These are phyloP conservation scores for Periphyllus acericola DNA, from an alignment of 2,888 invertebrate genomes.

Conservation along the genomic window DNA sequence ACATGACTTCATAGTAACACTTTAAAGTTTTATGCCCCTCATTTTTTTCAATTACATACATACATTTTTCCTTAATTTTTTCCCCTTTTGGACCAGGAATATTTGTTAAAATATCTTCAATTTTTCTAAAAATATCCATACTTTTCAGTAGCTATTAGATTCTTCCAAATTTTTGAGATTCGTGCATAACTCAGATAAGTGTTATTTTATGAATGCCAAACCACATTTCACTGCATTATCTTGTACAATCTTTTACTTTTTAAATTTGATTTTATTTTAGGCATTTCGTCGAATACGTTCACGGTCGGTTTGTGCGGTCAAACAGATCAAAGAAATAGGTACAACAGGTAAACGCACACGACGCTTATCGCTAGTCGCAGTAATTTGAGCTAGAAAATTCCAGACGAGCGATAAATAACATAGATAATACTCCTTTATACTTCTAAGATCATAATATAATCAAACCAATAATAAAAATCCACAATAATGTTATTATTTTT, in stretches of 20 bases:
- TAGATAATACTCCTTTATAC: slow-evolving; percentile 16
- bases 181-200: too few relatives aligned
- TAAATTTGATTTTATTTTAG: background rate
- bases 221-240: too few relatives aligned
- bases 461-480: background rate
- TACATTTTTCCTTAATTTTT: too few relatives aligned
- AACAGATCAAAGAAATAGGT: slow-evolving; percentile 71
- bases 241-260: background rate
- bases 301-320: background rate
- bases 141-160: too few relatives aligned
- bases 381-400: slow-evolving; percentile 14
- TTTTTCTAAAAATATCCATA: too few relatives aligned
- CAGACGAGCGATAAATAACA: slow-evolving; percentile 9
- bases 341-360: slow-evolving; percentile 2
- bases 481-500: slow-evolving; percentile 23
- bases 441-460: background rate
- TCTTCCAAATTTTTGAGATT: too few relatives aligned
- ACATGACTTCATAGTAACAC: too few relatives aligned
- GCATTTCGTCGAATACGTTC: background rate
- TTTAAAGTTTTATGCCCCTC: too few relatives aligned
- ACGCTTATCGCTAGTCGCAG: slow-evolving; percentile 13
- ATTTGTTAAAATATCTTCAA: too few relatives aligned
- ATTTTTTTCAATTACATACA: too few relatives aligned
- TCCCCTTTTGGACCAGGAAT: too few relatives aligned
- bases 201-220: too few relatives aligned